A percentile compares a stretch with the other conserved stretches of the same genome.
phyloP scores from a whole-genome alignment of 2,888 invertebrate genomes.

The Parochlus steinenii region DNA sequence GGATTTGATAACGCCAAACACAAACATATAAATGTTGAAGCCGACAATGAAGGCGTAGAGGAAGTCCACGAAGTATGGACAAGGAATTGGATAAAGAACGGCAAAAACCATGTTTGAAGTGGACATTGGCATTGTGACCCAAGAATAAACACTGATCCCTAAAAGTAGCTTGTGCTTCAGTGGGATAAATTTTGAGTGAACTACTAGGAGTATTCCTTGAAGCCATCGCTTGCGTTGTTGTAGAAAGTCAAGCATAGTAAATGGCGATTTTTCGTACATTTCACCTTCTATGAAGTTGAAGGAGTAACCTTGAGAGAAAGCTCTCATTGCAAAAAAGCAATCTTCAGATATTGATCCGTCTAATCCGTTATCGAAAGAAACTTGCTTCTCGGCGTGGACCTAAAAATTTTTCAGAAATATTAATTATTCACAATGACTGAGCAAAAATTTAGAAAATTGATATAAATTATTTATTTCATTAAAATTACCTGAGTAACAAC shows the following conservation, averaged over 20 bases:
- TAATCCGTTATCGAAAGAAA: slow-evolving; percentile 89
- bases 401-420: no score
- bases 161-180: slow-evolving; percentile 62
- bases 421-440: no score
- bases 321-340: slow-evolving; percentile 93
- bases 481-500: slow-evolving; percentile 79
- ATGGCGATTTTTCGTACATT: slow-evolving; percentile 98
- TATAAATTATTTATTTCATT: background rate
- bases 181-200: slow-evolving; percentile 73
- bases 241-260: slow-evolving; percentile 85
- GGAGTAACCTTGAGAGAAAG: slow-evolving; percentile 73
- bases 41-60: slow-evolving; percentile 82
- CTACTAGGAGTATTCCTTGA: slow-evolving; percentile 76
- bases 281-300: slow-evolving; percentile 96
- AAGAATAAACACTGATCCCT: slow-evolving; percentile 82
- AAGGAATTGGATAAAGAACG: slow-evolving; percentile 71
- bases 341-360: slow-evolving; percentile 98
- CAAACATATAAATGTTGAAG: slow-evolving; percentile 93
- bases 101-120: slow-evolving; percentile 79
- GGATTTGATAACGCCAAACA: slow-evolving; percentile 93
- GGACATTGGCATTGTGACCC: slow-evolving; percentile 87
- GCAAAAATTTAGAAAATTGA: background rate
- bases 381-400: slow-evolving; percentile 78
- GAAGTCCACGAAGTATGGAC: slow-evolving; percentile 67
- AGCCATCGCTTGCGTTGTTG: slow-evolving; percentile 95